phyloP scores from a whole-genome alignment of 2,113 vertebrate genomes.

The Crotalus viridis region DNA sequence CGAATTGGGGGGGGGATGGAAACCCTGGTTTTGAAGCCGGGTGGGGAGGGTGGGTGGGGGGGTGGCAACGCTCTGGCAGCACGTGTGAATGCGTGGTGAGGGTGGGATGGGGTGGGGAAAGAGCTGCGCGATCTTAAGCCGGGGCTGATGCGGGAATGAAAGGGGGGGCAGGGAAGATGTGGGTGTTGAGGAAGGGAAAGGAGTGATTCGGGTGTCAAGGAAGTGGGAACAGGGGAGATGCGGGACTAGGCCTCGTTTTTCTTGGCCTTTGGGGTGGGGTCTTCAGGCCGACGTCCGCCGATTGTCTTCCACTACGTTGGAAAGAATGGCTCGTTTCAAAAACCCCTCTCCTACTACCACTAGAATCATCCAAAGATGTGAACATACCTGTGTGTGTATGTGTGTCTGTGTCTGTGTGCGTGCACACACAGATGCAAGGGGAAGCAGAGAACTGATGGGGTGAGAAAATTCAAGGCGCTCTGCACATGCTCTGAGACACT shows the following conservation, averaged over 20 bases:
- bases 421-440: background rate
- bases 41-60: too few species aligned
- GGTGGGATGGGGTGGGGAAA: background rate
- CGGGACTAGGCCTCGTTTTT: too few species aligned
- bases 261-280: background rate
- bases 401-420: too few species aligned
- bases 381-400: background rate
- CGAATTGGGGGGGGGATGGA: background rate
- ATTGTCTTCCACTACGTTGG: background rate
- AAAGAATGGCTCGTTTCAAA: background rate
- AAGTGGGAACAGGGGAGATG: fast-evolving
- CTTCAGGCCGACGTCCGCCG: background rate
- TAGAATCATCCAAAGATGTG: background rate
- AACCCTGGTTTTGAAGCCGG: background rate
- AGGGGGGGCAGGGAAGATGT: background rate
- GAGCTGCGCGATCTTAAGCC: background rate
- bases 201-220: background rate
- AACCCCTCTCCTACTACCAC: fast-evolving
- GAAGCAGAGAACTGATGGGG: background rate
- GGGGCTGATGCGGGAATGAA: background rate
- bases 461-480: background rate
- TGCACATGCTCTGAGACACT: background rate
- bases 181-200: background rate
- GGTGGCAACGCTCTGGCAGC: background rate
- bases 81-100: background rate